Evolutionary conservation across 2,113 vertebrate genomes (phyloP).

Genomic region (Scomber scombrus): DNA sequence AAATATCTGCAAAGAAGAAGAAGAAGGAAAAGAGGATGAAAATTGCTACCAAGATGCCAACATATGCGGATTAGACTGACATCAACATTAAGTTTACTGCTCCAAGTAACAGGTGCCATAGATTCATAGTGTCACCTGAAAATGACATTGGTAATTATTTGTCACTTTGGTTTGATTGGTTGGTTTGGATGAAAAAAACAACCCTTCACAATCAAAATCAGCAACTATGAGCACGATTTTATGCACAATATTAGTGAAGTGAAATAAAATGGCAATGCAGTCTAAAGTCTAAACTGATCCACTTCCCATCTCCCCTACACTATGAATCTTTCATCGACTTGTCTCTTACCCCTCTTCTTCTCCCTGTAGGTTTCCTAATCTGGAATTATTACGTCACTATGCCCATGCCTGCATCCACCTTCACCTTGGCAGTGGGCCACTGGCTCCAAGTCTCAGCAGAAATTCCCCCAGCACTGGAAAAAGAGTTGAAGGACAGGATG

Average conservation of each 20-base stretch:
- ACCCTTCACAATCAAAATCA: too few relatives aligned
- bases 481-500: slow-evolving; percentile 8
- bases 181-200: too few relatives aligned
- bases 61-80: background rate
- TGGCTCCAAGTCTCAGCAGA: slow-evolving; percentile 88
- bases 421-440: slow-evolving; percentile 93
- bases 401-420: slow-evolving; percentile 98
- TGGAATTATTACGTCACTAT: slow-evolving; percentile 97
- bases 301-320: slow-evolving; percentile 10
- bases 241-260: background rate
- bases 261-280: background rate
- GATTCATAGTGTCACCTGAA: background rate
- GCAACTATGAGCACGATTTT: too few relatives aligned
- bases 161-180: too few relatives aligned
- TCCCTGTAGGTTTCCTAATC: slow-evolving; percentile 83
- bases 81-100: background rate
- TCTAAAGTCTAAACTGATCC: slow-evolving; percentile 1
- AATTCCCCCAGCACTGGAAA: slow-evolving; percentile 43
- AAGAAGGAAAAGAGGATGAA: background rate
- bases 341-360: slow-evolving; percentile 14
- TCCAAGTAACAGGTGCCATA: background rate
- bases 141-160: too few relatives aligned
- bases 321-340: slow-evolving; percentile 41
- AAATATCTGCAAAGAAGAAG: too few relatives aligned
- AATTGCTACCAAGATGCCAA: background rate